Evolutionary conservation across 1,140 invertebrate genomes (phyloP).

Genomic region (Zaprionus kolodkinae): DNA sequence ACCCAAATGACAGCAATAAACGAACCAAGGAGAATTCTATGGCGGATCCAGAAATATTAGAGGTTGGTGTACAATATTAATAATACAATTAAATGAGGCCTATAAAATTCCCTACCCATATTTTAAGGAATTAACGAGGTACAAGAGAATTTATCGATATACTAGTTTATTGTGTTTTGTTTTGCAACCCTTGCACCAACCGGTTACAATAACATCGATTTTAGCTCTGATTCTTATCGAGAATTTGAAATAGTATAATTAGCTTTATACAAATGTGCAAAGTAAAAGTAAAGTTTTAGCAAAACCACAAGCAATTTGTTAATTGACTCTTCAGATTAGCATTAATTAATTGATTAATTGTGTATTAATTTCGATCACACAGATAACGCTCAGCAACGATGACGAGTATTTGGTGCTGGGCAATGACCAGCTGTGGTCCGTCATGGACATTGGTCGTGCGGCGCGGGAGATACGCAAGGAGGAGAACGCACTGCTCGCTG

Average conservation of each 20-base stretch:
- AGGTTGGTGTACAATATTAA: slow-evolving; percentile 79
- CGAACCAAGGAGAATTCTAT: slow-evolving; percentile 63
- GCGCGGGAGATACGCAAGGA: slow-evolving; percentile 90
- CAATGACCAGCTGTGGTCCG: slow-evolving; percentile 91
- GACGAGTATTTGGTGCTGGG: slow-evolving; percentile 93
- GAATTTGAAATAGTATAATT: not conserved
- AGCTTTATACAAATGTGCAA: not conserved
- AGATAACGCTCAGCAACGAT: slow-evolving; percentile 89
- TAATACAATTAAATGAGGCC: not conserved
- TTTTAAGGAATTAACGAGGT: not conserved
- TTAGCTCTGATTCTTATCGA: not conserved
- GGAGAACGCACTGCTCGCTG: slow-evolving; percentile 90
- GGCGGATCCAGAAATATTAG: slow-evolving; percentile 90
- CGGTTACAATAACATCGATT: not conserved
- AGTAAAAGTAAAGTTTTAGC: not conserved
- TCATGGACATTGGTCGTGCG: slow-evolving; percentile 90
- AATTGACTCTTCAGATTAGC: not conserved
- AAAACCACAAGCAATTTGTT: not conserved
- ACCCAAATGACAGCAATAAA: slow-evolving; percentile 7
- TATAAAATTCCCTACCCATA: not conserved
- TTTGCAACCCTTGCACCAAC: not conserved
- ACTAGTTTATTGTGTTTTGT: not conserved
- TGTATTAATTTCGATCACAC: not conserved
- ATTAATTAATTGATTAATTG: not conserved
- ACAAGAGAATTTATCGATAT: not conserved